Percentiles rank a stretch among this genome's conserved stretches.
phyloP scores from a whole-genome alignment of 2,888 invertebrate species.

The Rhagonycha lutea region DNA sequence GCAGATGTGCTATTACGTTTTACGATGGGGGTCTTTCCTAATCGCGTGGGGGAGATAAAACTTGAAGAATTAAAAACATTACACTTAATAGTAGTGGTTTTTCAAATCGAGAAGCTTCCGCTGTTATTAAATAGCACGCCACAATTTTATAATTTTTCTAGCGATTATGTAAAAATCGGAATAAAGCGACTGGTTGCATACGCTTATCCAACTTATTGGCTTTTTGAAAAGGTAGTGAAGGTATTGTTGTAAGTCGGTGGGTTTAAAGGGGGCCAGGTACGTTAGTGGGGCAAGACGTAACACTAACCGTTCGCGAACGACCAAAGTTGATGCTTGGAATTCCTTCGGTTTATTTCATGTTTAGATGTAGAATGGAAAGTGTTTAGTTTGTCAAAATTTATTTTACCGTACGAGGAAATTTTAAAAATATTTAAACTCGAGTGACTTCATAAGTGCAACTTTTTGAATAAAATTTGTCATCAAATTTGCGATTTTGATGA shows the following conservation, averaged over 20 bases:
- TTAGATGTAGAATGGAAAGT: constrained; percentile 36
- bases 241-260: constrained; percentile 21
- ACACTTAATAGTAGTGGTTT: not conserved
- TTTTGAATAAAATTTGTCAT: not conserved
- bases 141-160: not conserved
- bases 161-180: not conserved
- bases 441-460: not conserved
- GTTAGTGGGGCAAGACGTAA: constrained; percentile 41
- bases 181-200: constrained; percentile 13
- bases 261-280: constrained; percentile 43
- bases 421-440: not conserved
- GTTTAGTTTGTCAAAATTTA: constrained; percentile 10
- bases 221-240: constrained; percentile 12
- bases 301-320: constrained; percentile 47
- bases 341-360: constrained; percentile 45
- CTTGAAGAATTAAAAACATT: not conserved
- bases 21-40: not conserved
- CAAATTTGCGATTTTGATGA: not conserved
- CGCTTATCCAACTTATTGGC: constrained; percentile 17
- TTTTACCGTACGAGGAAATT: not conserved
- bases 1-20: not conserved
- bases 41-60: not conserved
- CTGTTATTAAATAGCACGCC: not conserved
- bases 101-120: not conserved
- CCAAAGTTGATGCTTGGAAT: constrained; percentile 44